Evolutionary conservation across 1,140 invertebrate genomes (phyloP).

Genomic region (Scaptomyza pallida): DNA sequence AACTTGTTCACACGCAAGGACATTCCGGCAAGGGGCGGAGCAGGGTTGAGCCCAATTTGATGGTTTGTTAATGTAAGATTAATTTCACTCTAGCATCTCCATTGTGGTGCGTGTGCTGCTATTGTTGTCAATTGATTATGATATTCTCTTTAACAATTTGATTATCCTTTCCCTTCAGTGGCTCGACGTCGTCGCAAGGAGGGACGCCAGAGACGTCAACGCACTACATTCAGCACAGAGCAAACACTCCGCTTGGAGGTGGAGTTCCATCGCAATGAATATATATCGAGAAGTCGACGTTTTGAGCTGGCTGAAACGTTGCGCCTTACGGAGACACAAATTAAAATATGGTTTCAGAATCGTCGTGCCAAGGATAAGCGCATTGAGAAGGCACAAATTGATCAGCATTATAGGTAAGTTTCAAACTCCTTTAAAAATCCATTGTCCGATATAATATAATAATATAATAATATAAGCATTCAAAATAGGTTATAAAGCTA

Average conservation of each 20-base stretch:
- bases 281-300: conserved; percentile 93
- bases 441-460: no score
- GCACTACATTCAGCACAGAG: conserved; percentile 97
- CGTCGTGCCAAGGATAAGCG: conserved; percentile 97
- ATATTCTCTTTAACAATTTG: not conserved
- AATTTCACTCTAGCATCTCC: conserved; percentile 74
- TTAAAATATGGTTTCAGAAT: conserved; percentile 99
- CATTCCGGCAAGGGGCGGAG: conserved; percentile 28
- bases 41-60: conserved; percentile 38
- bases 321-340: conserved; percentile 95
- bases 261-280: conserved; percentile 95
- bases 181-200: conserved; percentile 93
- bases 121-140: conserved; percentile 17
- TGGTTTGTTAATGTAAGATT: conserved; percentile 78
- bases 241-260: conserved; percentile 95
- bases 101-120: conserved; percentile 55
- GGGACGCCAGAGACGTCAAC: conserved; percentile 92
- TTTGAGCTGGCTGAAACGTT: conserved; percentile 94
- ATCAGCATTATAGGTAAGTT: conserved; percentile 94
- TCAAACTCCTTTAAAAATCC: no score
- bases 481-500: no score
- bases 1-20: conserved; percentile 66
- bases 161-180: conserved; percentile 84
- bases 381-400: conserved; percentile 97
- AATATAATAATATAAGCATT: no score